Evolutionary conservation across 2,888 invertebrate species (phyloP), one percentile per base, ranked within the genome.

Genomic region (Lepetodrilus schrolli): DNA sequence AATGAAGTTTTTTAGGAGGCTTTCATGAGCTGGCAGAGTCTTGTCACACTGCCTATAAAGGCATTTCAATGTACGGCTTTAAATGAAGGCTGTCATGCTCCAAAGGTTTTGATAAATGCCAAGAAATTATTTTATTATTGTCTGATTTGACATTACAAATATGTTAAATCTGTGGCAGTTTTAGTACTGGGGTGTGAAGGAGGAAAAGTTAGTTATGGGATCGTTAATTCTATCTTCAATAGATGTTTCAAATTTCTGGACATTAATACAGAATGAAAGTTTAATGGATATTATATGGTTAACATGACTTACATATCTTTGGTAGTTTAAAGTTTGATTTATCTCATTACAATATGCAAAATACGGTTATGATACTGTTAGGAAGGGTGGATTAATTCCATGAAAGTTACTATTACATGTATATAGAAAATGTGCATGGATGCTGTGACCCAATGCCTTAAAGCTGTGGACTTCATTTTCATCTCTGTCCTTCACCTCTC

Each of bases 1-100:
- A 68, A 68, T 68, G 47, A 38, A 68, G 26, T 68, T 47, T 47
- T 68, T 68, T 68, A 43, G 38, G 68, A 47, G 26, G 38, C 43
- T 68, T 68, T 68, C 21, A 38, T 37, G 37, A 38, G 38, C 37
- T 66, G 38, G 66, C 37, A 21, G 38, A 17, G 21, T 66, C 58
- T n/a, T 58, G 58, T 30, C 58, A 58, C 58, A 34, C 58, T 58
- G 30, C 8, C 26, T 34, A 34, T 58, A 58, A n/a, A 58, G 58
- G 58, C 58, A 58, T 58, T 58, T 58, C 17, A 58, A n/a, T 58
- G 26, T 58, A 30, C n/a, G 8, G 17, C 21, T 13, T 30, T 34
- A 58, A 26, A 51, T 51, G 51, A 5, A 51, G 58, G 58, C 13
- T 58, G 58, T 58, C 34, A 17, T 30, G 34, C 58, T 30, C 5